Conservation (phyloP, 2,797 vertebrate species). For the Aphelocoma californica region DNA sequence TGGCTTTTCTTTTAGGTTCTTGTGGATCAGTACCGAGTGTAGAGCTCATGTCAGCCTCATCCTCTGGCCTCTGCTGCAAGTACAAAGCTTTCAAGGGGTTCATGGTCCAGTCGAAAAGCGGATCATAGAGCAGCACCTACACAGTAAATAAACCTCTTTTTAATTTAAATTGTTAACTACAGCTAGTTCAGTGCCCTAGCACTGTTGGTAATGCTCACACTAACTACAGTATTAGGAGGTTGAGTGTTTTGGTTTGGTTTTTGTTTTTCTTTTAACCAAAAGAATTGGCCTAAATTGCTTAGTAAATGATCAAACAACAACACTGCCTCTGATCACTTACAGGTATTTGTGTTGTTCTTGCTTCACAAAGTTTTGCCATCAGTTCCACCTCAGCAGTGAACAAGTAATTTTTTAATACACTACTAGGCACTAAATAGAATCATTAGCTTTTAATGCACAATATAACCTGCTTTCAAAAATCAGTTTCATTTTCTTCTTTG, state of each 20-base stretch:
- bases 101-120: constrained; percentile 99
- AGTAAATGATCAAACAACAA: not conserved
- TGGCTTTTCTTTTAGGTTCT: constrained; percentile 81
- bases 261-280: not conserved
- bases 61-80: constrained; percentile 89
- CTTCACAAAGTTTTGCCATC: not conserved
- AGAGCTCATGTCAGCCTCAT: constrained; percentile 89
- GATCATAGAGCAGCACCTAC: constrained; percentile 95
- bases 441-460: not conserved
- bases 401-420: not conserved
- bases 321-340: not conserved
- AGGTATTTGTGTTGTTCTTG: not conserved
- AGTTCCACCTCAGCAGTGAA: not conserved
- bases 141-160: not conserved
- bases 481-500: not conserved
- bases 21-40: constrained; percentile 78
- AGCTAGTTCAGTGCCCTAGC: not conserved
- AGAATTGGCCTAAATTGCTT: not conserved
- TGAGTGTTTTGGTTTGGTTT: not conserved
- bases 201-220: not conserved
- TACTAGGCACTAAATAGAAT: not conserved
- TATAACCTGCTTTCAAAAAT: not conserved
- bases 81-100: constrained; percentile 95
- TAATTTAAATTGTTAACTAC: not conserved
- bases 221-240: not conserved